Evolutionary conservation across 2,888 invertebrate species (phyloP), one percentile per base, ranked within the genome.

Genomic region (Stenolophus ochropezus): DNA sequence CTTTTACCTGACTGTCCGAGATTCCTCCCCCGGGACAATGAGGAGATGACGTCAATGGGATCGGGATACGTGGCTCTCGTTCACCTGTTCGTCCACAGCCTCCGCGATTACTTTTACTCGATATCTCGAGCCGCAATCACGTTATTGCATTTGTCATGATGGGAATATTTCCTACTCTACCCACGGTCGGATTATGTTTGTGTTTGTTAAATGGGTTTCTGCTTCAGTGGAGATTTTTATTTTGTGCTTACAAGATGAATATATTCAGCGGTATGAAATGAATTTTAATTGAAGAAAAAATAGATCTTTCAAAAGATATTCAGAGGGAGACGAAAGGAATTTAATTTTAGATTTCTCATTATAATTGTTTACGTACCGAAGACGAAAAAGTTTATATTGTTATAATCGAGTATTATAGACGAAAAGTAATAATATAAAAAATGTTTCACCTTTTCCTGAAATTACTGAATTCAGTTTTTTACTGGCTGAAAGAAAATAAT

Each of bases 181-280:
- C 53, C 51, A 18, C 18, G 20, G 11, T 11, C 20, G 20, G 53
- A 56, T 56, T 56, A 56, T 56, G 11, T 56, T 56, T 56, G 56
- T 56, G 56, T 56, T 56, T 56, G 56, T 56, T 56, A 56, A 56
- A 56, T 56, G 56, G 56, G 8, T 56, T 56, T 56, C 11, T 56
- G 56, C 56, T 56, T 21, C 18, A 20, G 1, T 56, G 21, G 8
- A 21, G 18, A 56, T 56, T 56, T 56, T 56, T 11, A 56, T 56
- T 56, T 21, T 42, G 8, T 42, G 33, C 11, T 42, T 42, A 42
- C 33, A 42, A 11, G 33, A 42, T 11, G 33, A 42, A 42, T 42
- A 8, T 42, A 42, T 42, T 42, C 33, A 42, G 33, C 33, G 33
- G 33, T 42, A 42, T 8, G 33, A 42, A 42, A 42, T 42, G 33